Evolutionary conservation across 1,140 invertebrate genomes (phyloP), one percentile per base, ranked within the genome.

Genomic region (Drosophila gunungcola): DNA sequence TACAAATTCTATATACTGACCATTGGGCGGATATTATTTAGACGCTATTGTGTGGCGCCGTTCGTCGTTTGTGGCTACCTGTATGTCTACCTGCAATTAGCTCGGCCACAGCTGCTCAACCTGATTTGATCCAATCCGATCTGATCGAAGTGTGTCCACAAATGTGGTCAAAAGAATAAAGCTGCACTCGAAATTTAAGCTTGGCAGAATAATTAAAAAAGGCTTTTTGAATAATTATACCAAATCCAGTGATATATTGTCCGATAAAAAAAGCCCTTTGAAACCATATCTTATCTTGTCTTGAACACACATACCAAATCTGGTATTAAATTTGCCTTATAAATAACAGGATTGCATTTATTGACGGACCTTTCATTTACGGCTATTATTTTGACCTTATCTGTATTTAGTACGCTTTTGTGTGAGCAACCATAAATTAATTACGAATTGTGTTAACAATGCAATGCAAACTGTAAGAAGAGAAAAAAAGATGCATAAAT

Each of bases 21-120:
- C 82, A 83, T 88, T 86, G 83, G 82, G 82, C 82, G 82, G 82
- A 86, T 83, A 86, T 88, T 88, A 88, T 88, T 86, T 88, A 86
- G 82, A 88, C 82, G 70, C 83, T 86, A 88, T 86, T 86, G 82
- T 86, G 76, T 88, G 82, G 82, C 82, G 82, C 82, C 82, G 73
- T 74, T 27, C 62, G 54, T 41, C 12, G 58, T 43, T 16, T 29
- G 42, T 29, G 36, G 63, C 74, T 60, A 41, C 42, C 48, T 61
- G 41, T 32, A 32, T 45, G 38, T 56, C 62, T 88, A 82, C 75
- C 83, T 76, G 83, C 83, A 88, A 86, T 86, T 86, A 86, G 83
- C 82, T 75, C 3, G 41, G 63, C 77, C 82, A 78, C 82, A 86
- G 82, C 78, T 86, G 74, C 73, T 42, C 46, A 69, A 51, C 68